Percentiles rank a stretch among this genome's conserved stretches.
Conservation (phyloP, 2,888 invertebrate genomes). For the Urechis unicinctus region DNA sequence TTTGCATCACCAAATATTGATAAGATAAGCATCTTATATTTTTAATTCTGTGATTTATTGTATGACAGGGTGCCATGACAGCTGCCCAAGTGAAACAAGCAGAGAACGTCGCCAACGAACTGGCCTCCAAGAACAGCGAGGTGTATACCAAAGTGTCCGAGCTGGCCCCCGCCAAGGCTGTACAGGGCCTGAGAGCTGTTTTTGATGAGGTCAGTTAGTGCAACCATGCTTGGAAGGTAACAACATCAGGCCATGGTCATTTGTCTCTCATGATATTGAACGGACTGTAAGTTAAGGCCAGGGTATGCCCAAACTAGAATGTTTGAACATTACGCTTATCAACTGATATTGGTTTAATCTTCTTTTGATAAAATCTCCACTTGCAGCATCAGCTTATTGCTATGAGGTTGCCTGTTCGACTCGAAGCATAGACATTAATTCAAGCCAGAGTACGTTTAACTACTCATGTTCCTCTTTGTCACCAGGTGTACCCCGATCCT, state of each 20-base stretch:
- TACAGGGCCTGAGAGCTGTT: constrained; percentile 68
- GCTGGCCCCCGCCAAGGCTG: constrained; percentile 79
- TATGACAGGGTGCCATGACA: constrained; percentile 69
- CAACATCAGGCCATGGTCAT: too few species aligned
- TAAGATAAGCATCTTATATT: too few species aligned
- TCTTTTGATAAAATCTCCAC: too few species aligned
- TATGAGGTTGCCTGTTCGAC: too few species aligned
- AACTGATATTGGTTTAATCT: background rate
- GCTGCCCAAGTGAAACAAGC: constrained; percentile 77
- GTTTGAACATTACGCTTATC: background rate
- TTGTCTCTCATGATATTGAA: too few species aligned
- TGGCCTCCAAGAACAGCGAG: constrained; percentile 68
- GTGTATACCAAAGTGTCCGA: constrained; percentile 84
- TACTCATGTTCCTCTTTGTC: constrained; percentile 7
- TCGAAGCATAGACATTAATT: too few species aligned
- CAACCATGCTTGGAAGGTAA: background rate
- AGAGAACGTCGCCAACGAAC: constrained; percentile 71
- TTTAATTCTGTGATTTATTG: background rate
- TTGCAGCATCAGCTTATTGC: too few species aligned
- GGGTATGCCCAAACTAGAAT: too few species aligned
- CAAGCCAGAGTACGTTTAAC: too few species aligned
- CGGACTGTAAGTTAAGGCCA: too few species aligned
- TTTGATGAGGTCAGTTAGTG: constrained; percentile 71
- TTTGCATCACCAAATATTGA: too few species aligned
- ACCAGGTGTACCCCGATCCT: constrained; percentile 83